These are phyloP conservation scores for Xyrichtys novacula DNA, from an alignment of 2,797 vertebrate genomes.

Conservation along the genomic window DNA sequence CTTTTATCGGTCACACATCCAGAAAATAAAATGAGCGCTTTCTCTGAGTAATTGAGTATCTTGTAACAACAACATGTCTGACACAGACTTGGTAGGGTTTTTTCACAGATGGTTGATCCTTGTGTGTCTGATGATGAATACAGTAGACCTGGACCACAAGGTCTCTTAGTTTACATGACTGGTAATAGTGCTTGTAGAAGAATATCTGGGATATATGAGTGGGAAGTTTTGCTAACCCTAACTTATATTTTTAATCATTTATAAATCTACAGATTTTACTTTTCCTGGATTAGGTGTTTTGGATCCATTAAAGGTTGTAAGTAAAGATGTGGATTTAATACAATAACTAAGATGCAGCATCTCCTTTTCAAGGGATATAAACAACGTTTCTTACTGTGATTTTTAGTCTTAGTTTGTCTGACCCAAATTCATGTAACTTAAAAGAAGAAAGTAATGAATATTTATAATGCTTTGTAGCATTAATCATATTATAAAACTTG, in stretches of 20 bases:
- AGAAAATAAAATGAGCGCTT: slow-evolving; percentile 45
- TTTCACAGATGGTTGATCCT: slow-evolving; percentile 72
- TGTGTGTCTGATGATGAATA: slow-evolving; percentile 55
- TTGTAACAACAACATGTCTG: slow-evolving; percentile 19
- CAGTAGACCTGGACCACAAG: slow-evolving; percentile 46
- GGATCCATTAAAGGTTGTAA: too few species aligned
- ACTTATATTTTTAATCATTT: neutral
- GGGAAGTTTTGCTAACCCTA: slow-evolving; percentile 28
- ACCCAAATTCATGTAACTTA: too few species aligned
- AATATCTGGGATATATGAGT: too few species aligned
- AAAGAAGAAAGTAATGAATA: too few species aligned
- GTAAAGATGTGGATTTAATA: too few species aligned
- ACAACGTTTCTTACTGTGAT: too few species aligned
- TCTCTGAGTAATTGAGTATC: slow-evolving; percentile 47
- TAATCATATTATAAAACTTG: too few species aligned
- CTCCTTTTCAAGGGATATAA: too few species aligned
- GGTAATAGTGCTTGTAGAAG: slow-evolving; percentile 12
- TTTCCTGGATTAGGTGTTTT: too few species aligned
- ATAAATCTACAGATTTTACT: slow-evolving; percentile 8
- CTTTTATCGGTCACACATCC: slow-evolving; percentile 20
- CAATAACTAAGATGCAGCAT: too few species aligned
- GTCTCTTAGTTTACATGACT: slow-evolving; percentile 52
- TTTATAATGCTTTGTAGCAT: too few species aligned
- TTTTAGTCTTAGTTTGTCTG: too few species aligned
- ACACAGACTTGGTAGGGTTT: slow-evolving; percentile 28